phyloP scores from a whole-genome alignment of 2,113 vertebrate genomes.

The Tinamus guttatus region DNA sequence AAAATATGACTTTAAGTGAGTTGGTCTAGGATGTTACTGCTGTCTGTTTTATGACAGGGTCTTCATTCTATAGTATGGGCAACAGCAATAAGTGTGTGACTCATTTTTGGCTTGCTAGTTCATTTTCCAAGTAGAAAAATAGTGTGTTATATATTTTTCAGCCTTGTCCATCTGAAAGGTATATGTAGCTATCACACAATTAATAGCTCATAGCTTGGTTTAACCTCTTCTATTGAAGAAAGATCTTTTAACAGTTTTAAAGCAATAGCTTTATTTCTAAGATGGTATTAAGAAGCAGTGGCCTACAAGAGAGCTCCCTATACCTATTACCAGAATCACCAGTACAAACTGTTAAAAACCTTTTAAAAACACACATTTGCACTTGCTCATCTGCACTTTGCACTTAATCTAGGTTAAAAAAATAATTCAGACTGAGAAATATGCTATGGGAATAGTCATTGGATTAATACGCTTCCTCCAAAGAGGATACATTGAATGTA shows the following conservation, averaged over 20 bases:
- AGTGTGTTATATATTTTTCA: neutral
- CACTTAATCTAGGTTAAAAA: neutral
- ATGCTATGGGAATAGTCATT: fast-evolving
- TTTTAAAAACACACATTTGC: too few species aligned
- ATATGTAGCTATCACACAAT: neutral
- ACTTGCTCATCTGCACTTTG: neutral
- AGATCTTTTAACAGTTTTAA: neutral
- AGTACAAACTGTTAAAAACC: neutral
- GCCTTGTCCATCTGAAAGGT: neutral
- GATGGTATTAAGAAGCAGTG: neutral
- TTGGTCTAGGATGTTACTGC: neutral
- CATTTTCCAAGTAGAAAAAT: neutral
- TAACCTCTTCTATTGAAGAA: neutral
- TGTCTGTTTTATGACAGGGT: neutral
- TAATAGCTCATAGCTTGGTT: neutral
- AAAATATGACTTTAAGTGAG: neutral
- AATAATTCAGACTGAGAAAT: neutral
- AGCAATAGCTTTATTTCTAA: neutral
- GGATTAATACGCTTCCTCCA: neutral
- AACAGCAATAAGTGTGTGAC: neutral
- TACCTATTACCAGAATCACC: neutral
- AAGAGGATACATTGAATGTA: neutral
- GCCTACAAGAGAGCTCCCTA: neutral
- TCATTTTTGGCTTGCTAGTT: neutral
- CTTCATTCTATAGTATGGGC: neutral